Base-by-base conservation (phyloP, 2,113 vertebrate species). In the Pongo abelii region DNA sequence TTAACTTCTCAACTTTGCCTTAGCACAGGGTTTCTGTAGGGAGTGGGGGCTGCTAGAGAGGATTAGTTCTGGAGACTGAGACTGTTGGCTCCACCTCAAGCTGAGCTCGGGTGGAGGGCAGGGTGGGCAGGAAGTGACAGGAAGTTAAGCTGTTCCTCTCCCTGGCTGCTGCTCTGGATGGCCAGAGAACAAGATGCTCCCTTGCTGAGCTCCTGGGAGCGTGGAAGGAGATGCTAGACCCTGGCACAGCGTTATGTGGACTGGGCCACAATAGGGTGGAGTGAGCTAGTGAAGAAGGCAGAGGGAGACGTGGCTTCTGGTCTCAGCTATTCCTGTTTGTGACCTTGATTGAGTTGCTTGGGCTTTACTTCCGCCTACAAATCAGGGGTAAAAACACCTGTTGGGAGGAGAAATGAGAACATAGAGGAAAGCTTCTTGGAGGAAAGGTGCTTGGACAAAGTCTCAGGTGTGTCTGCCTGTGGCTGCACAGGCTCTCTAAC, bases 381-480 rank as follows among this genome's bases (percentile, higher is more conserved):
- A 78, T 75, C 9, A 38, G 94, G 43, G 55, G 64, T 92, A 77
- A 84, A 95, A 89, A 74, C 67, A 27, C 64, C 38, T 30, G 32
- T 94, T 69, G 69, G 72, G 92, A 87, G 67, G n/a, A 72, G 61
- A 52, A 25, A 59, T 55, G 92, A 92, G 75, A 92, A 77, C 25
- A 8, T 2, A 57, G 61, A 75, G 70, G 91, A 81, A 52, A 75
- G 57, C 67, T 84, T 11, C 72, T 74, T 69, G 75, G 91, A 94
- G 38, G 48, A 94, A 83, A 80, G 57, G 69, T 89, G 67, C 40
- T 86, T 46, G n/a, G 89, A 93, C 88, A 96, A 96, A 91, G 92
- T 96, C 95, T 97, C 87, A 96, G 93, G 84, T 95, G 77, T 97
- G 70, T 84, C 55, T 93, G 93, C 91, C 72, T 96, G 93, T 89